phyloP scores from a whole-genome alignment of 1,140 invertebrate genomes.

The Maconellicoccus hirsutus region DNA sequence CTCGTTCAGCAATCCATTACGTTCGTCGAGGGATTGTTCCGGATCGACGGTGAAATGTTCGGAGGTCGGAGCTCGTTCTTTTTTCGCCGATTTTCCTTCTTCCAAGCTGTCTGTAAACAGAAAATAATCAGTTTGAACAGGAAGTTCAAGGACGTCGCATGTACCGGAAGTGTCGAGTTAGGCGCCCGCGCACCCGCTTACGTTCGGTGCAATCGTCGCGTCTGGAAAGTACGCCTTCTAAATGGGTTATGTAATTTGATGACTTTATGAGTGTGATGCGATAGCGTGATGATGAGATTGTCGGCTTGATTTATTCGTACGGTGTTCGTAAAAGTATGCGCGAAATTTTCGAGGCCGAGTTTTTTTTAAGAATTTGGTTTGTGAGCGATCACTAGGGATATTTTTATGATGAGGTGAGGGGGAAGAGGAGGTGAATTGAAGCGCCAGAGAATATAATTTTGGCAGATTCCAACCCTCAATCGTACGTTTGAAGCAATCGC shows the following conservation, averaged over 20 bases:
- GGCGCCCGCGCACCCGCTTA: neutral
- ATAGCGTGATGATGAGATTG: neutral
- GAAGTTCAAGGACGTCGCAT: neutral
- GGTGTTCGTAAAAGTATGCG: too few relatives aligned
- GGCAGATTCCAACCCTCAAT: too few relatives aligned
- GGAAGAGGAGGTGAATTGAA: too few relatives aligned
- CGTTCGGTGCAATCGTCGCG: neutral
- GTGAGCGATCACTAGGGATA: too few relatives aligned
- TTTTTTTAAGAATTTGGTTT: too few relatives aligned
- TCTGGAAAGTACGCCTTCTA: neutral
- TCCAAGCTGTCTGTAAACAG: constrained; percentile 13
- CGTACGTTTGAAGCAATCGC: too few relatives aligned
- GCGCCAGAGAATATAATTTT: too few relatives aligned
- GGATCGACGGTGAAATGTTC: neutral
- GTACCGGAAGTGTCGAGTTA: neutral
- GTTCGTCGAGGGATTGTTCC: constrained; percentile 21
- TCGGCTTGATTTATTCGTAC: too few relatives aligned
- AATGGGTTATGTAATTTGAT: neutral
- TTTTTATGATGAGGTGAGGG: too few relatives aligned
- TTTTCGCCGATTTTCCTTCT: constrained; percentile 6
- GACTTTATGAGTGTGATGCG: neutral
- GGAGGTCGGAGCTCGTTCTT: neutral
- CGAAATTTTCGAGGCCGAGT: too few relatives aligned
- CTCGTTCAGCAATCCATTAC: constrained; percentile 29
- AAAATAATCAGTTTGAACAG: neutral